phyloP scores from a whole-genome alignment of 2,113 vertebrate species.

The Melanostigma gelatinosum region DNA sequence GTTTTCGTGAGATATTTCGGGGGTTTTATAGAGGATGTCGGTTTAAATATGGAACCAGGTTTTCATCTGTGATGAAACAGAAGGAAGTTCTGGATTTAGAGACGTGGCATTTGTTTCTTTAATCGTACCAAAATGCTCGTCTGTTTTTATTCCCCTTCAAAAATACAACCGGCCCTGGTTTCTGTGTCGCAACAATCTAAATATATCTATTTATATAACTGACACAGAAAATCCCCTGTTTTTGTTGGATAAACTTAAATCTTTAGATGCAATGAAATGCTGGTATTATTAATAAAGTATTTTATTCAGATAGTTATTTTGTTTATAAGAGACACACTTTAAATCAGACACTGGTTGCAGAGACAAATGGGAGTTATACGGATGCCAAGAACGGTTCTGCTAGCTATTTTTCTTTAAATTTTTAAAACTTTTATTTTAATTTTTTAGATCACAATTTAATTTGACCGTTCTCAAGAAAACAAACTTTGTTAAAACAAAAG shows the following conservation, averaged over 20 bases:
- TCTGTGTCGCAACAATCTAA: conserved; percentile 35
- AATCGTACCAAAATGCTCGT: conserved; percentile 37
- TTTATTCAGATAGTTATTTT: conserved; percentile 61
- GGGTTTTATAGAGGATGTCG: conserved; percentile 15
- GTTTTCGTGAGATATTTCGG: conserved; percentile 19
- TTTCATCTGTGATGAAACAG: conserved; percentile 11
- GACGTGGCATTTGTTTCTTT: conserved; percentile 34
- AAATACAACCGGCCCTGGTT: background rate
- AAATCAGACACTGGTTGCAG: conserved; percentile 54
- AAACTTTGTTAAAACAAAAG: background rate
- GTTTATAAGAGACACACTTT: conserved; percentile 30
- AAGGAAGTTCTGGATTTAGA: conserved; percentile 7
- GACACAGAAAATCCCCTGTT: conserved; percentile 27
- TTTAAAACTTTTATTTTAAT: too few species aligned
- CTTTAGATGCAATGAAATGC: conserved; percentile 37
- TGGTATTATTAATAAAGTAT: conserved; percentile 36
- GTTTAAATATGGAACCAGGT: conserved; percentile 8
- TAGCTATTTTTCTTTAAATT: background rate
- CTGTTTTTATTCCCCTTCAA: conserved; percentile 7
- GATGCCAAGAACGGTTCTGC: background rate
- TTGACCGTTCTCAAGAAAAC: background rate
- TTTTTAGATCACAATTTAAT: background rate
- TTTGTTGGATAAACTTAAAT: conserved; percentile 14
- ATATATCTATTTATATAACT: conserved; percentile 64
- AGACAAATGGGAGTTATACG: conserved; percentile 19